phyloP scores from a whole-genome alignment of 2,888 invertebrate genomes.

The Brenthis ino region DNA sequence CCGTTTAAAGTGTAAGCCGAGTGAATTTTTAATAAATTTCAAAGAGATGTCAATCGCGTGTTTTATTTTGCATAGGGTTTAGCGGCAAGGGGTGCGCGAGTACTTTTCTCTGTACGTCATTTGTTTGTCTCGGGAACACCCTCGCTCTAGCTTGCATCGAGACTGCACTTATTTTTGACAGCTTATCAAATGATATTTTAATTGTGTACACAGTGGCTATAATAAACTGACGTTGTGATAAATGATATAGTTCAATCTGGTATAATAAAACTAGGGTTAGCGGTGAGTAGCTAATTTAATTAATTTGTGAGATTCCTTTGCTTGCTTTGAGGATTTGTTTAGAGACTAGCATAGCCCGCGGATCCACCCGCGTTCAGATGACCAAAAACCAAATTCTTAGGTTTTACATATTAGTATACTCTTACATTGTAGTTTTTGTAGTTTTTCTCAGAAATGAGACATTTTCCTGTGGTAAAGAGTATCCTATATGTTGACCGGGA shows the following conservation, averaged over 20 bases:
- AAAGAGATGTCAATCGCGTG: slow-evolving; percentile 81
- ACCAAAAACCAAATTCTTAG: no score
- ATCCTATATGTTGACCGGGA: no score
- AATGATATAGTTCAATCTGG: slow-evolving; percentile 35
- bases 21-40: slow-evolving; percentile 82
- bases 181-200: slow-evolving; percentile 74
- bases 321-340: background rate
- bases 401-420: no score
- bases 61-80: slow-evolving; percentile 82
- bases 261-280: slow-evolving; percentile 21
- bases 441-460: no score
- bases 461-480: no score
- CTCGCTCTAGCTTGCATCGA: slow-evolving; percentile 47
- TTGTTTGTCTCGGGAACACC: slow-evolving; percentile 67
- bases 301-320: background rate
- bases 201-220: slow-evolving; percentile 51
- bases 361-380: no score
- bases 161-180: slow-evolving; percentile 73
- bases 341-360: no score
- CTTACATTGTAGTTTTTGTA: no score
- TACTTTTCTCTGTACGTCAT: slow-evolving; percentile 81
- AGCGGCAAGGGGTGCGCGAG: slow-evolving; percentile 71
- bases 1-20: slow-evolving; percentile 73
- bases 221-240: slow-evolving; percentile 36
- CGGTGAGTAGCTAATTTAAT: slow-evolving; percentile 1